Conservation (phyloP, 2,888 invertebrate species). For the Napeogenes inachia region DNA sequence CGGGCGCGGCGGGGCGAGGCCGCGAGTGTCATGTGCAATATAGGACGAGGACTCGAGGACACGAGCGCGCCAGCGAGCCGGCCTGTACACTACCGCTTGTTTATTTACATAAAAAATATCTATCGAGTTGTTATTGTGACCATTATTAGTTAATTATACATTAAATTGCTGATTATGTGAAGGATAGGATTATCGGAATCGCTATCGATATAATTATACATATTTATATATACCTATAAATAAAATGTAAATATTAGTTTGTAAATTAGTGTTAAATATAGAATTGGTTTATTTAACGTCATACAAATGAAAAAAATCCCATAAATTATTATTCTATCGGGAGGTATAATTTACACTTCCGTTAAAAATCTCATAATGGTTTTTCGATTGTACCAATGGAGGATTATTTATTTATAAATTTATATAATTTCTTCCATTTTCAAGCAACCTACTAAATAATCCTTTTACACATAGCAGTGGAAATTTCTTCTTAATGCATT, state of each 20-base stretch:
- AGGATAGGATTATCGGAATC: conserved; percentile 70
- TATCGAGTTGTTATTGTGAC: conserved; percentile 77
- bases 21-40: conserved; percentile 62
- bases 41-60: conserved; percentile 53
- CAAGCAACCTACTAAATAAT: conserved; percentile 12
- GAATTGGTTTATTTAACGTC: conserved; percentile 77
- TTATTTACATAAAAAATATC: conserved; percentile 75
- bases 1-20: conserved; percentile 44
- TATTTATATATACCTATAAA: conserved; percentile 78
- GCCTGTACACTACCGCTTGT: conserved; percentile 71
- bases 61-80: conserved; percentile 41
- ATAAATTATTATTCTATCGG: conserved; percentile 77
- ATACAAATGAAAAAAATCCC: conserved; percentile 72
- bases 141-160: conserved; percentile 78
- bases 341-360: conserved; percentile 69
- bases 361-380: conserved; percentile 76
- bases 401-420: conserved; percentile 66
- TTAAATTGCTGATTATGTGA: conserved; percentile 69
- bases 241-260: conserved; percentile 76
- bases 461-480: conserved; percentile 50
- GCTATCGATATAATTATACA: conserved; percentile 76
- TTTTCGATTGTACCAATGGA: conserved; percentile 76
- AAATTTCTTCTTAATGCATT: conserved; percentile 71
- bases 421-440: conserved; percentile 56
- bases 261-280: conserved; percentile 76